Conservation (phyloP, 1,140 invertebrate species). For the Bathynomus jamesi region DNA sequence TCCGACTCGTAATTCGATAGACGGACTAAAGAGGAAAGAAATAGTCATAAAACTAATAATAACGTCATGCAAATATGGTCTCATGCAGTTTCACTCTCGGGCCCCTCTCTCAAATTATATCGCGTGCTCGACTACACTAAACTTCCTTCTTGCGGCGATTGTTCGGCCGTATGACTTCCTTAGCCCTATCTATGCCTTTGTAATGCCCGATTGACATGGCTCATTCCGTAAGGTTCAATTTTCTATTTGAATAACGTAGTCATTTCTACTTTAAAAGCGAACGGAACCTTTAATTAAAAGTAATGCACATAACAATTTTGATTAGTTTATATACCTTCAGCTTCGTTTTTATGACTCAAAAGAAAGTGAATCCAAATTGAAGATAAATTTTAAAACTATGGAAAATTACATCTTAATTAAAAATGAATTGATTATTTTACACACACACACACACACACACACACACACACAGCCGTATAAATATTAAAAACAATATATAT, state of each 20-base stretch:
- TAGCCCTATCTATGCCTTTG: no score
- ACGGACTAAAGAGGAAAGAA: no score
- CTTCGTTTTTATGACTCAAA: no score
- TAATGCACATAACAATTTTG: not conserved
- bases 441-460: not conserved
- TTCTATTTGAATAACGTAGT: not conserved
- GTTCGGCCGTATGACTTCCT: no score
- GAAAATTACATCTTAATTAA: not conserved
- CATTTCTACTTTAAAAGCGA: not conserved
- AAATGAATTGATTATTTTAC: not conserved
- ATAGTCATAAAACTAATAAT: no score
- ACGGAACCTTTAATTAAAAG: not conserved
- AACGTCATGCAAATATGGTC: no score
- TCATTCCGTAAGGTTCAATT: not conserved
- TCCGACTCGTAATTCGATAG: no score
- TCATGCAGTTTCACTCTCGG: no score
- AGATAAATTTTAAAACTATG: not conserved
- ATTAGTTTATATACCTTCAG: not conserved
- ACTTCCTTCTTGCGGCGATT: no score
- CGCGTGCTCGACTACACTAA: no score
- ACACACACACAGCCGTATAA: not conserved
- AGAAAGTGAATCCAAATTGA: no score
- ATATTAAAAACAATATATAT: not conserved
- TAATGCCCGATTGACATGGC: not conserved
- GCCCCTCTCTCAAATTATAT: no score